Base-by-base conservation (phyloP, 2,113 vertebrate species). In the Heterochromis multidens region DNA sequence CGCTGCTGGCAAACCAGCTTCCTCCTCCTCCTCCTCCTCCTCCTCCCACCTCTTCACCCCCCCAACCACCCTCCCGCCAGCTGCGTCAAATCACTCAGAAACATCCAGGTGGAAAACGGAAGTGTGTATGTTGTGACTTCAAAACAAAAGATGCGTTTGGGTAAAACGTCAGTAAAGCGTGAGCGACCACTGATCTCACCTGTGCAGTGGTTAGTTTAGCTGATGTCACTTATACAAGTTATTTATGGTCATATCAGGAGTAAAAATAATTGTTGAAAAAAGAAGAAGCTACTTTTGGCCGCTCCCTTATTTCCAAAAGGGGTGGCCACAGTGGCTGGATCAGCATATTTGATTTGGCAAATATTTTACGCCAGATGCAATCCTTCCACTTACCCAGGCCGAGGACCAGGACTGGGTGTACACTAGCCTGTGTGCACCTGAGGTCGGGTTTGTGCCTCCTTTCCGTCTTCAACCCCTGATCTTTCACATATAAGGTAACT, bases 121-220 rank as follows among this genome's bases (percentile, higher is more conserved):
- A 80, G 29, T 54, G 17, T 1, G 0, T 13, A 23, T 25, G 9
- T 3, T 27, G 57, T 19, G 7, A 57, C 49, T 91, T 89, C 93
- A 94, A 78, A 94, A 80, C 89, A 93, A 92, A 91, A 81, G 74
- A 5, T 3, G 8, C 2, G 6, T 6, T 1, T 19, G 13, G 43
- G 23, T 40, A 59, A 78, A 19, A 70, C 23, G 1, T 2, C 46
- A 33, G 46, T 14, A 33, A 33, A n/a, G 25, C 25, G 5, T 27
- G 46, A 14, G 43, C 46, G n/a, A 33, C 31, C 4, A 6, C 10
- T 52, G 17, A 74, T 49, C 17, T 31, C 21, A 27, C 6, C 27
- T 21, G 19, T 33, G 46, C 11, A 52, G 46, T n/a, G 6, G 70
- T 74, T 54, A 74, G 21, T 54, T 74, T 74, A 31, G 46, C 43